Base-by-base conservation (phyloP, 2,888 invertebrate genomes). In the Eupelmus urozonus region DNA sequence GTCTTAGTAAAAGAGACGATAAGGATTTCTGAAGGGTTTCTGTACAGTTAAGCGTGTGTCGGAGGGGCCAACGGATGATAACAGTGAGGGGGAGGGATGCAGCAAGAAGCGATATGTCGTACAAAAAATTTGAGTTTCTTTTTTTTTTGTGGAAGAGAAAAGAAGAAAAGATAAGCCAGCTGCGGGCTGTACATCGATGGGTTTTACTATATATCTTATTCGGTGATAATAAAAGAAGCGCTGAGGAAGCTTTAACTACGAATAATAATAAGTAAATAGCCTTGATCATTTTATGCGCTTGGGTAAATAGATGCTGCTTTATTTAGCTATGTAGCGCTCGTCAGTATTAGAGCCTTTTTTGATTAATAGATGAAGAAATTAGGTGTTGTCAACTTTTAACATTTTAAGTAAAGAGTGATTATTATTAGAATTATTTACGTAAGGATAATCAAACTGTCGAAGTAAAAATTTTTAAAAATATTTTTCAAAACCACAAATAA, bases 311-410 rank as follows among this genome's bases (percentile, higher is more conserved):
- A 74, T 74, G 73, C 73, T 45, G 66, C 73, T 74, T 74, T 74
- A 59, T 74, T 73, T 66, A 74, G 66, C 73, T 59, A 66, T 49
- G 45, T 66, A 66, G 66, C 49, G 59, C 63, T 63, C 29, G 23
- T 27, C 40, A 9, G 40, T 13, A n/a, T 20, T 27, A 20, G 60
- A 70, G 57, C 29, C 16, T 16, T 45, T 13, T 23, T 20, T 25
- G 34, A 42, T 20, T 65, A 9, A 55, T 57, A 62, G 34, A 65
- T 73, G 63, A 65, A 55, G 25, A 63, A 72, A 63, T 63, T n/a
- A 51, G n/a, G n/a, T n/a, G n/a, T n/a, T n/a, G n/a, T n/a, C n/a
- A n/a, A n/a, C n/a, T 34, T 34, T 34, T 5, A 34, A 34, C 34
- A 34, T 34, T 34, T n/a, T n/a, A n/a, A n/a, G n/a, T n/a, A n/a